Evolutionary conservation across 2,888 invertebrate genomes (phyloP), one percentile per base, ranked within the genome.

Genomic region (Spilosoma lubricipeda): DNA sequence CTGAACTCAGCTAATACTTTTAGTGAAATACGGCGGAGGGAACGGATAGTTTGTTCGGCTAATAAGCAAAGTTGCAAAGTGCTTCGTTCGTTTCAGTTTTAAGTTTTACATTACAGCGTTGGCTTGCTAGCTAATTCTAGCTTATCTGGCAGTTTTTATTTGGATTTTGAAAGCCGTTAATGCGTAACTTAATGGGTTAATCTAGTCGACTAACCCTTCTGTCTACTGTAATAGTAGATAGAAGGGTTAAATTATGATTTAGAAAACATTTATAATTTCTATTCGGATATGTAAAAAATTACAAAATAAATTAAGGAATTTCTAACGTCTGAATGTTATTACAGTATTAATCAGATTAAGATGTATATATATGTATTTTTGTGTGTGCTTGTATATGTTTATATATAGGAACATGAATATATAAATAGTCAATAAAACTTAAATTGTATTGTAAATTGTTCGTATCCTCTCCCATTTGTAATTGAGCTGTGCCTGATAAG

Each of bases 21-120:
- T 80, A 83, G 77, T 73, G 72, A 67, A 67, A 82, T 82, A 81
- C 81, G 81, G 83, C 82, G 82, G 78, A 73, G 71, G 48, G 56
- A 76, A 73, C 69, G 68, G 67, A 76, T 82, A 80, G 75, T 77
- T 77, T 70, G 80, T 79, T 78, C 71, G 52, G 75, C 70, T 86
- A 87, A 86, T 88, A 88, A 86, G 82, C 79, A 80, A 88, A 90
- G 86, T 89, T 89, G 77, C 74, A 77, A 84, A 85, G 79, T 81
- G 66, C 71, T 71, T 66, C 71, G n/a, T 72, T 70, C 77, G 77
- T 83, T 80, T 79, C 78, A 85, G 85, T 85, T 88, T 86, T 83
- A 87, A 88, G 87, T 89, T 89, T 85, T 71, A 71, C 83, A 81
- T 86, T 85, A 82, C 82, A 78, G 74, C 74, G 77, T 76, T 82